phyloP scores from a whole-genome alignment of 2,113 vertebrate species.

The Pachyramphus minor region DNA sequence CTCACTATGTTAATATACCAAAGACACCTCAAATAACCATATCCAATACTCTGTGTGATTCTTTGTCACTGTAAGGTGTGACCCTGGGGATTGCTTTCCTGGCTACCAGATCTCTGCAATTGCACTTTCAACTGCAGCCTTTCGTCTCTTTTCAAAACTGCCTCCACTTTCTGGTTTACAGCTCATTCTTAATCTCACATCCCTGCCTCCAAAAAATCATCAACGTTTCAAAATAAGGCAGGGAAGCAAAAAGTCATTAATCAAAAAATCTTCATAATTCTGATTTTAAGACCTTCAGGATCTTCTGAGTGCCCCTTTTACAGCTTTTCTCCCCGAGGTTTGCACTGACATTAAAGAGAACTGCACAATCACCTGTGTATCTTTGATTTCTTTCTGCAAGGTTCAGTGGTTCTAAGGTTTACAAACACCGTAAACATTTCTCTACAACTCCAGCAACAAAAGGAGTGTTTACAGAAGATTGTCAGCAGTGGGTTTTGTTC shows the following conservation, averaged over 20 bases:
- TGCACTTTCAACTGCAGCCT: background rate
- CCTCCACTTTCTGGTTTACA: background rate
- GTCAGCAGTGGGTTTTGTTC: background rate
- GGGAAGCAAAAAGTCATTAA: background rate
- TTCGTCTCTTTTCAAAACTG: background rate
- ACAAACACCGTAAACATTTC: background rate
- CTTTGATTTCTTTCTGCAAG: background rate
- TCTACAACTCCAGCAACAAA: background rate
- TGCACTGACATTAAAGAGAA: background rate
- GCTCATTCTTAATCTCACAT: background rate
- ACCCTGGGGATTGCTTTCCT: background rate
- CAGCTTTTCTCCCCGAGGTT: background rate
- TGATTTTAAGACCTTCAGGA: background rate
- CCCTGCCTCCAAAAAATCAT: background rate
- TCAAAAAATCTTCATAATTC: background rate
- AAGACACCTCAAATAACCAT: background rate
- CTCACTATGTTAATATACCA: background rate
- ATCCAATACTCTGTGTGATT: background rate
- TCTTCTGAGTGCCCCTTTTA: background rate
- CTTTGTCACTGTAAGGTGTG: background rate
- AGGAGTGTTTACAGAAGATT: background rate
- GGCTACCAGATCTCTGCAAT: background rate
- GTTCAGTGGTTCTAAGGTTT: background rate
- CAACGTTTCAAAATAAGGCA: background rate
- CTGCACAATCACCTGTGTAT: background rate